These are phyloP conservation scores for Aix galericulata DNA, from an alignment of 2,113 vertebrate genomes.

Conservation along the genomic window DNA sequence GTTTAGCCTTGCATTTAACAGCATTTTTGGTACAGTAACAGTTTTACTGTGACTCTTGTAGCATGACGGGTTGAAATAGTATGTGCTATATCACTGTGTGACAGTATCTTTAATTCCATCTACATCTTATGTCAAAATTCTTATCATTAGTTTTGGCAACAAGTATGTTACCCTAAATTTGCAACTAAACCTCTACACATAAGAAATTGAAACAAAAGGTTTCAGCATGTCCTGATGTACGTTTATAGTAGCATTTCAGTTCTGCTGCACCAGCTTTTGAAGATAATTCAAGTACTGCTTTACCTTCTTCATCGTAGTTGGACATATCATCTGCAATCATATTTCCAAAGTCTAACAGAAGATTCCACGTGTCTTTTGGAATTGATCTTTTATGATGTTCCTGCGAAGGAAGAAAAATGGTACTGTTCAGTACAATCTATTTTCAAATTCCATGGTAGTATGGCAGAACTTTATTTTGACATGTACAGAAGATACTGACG, in stretches of 20 bases:
- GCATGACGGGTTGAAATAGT: background rate
- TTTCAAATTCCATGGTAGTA: background rate
- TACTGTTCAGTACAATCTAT: background rate
- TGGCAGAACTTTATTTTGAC: background rate
- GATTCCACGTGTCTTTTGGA: conserved; percentile 96
- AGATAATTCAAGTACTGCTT: background rate
- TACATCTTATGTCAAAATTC: background rate
- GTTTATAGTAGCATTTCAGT: background rate
- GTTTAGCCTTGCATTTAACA: background rate
- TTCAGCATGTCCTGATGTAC: background rate
- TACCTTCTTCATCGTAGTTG: conserved; percentile 97
- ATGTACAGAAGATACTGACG: background rate
- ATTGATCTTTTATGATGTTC: conserved; percentile 97
- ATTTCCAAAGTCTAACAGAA: conserved; percentile 94
- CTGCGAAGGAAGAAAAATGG: conserved; percentile 61
- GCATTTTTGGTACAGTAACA: background rate
- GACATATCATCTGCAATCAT: conserved; percentile 98
- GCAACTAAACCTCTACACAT: background rate
- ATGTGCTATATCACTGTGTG: background rate
- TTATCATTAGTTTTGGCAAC: background rate
- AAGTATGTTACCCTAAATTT: background rate
- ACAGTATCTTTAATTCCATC: background rate
- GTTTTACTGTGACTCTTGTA: background rate
- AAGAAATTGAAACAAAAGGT: background rate
- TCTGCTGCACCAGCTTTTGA: background rate